Evolutionary conservation across 2,113 vertebrate genomes (phyloP).

Genomic region (Tachysurus vachellii): DNA sequence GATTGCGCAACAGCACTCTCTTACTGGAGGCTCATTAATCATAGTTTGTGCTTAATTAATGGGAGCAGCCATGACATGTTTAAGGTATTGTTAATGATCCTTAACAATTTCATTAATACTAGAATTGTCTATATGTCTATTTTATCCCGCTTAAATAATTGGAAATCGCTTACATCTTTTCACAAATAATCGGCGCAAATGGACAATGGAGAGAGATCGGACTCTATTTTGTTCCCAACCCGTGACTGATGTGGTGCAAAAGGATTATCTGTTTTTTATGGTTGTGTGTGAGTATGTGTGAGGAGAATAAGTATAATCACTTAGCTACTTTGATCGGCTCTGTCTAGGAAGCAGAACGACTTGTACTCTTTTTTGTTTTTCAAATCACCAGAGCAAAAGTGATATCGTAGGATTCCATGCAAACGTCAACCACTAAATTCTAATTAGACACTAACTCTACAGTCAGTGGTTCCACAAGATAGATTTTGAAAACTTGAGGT

Average conservation of each 20-base stretch:
- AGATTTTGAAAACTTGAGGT: background rate
- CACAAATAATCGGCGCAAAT: background rate
- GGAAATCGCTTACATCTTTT: background rate
- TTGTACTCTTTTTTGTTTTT: background rate
- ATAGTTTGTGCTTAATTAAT: constrained; percentile 37
- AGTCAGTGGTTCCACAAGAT: background rate
- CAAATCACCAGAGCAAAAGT: background rate
- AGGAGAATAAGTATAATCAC: background rate
- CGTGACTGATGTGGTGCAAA: background rate
- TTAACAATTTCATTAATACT: background rate
- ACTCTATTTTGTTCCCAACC: background rate
- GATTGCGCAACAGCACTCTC: constrained; percentile 12
- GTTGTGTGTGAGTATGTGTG: background rate
- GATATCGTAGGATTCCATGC: background rate
- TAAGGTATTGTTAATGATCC: background rate
- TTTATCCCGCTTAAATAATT: background rate
- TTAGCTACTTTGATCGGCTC: constrained; percentile 38
- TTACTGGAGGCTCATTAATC: constrained; percentile 23
- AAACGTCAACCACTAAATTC: background rate
- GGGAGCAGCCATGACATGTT: constrained; percentile 1
- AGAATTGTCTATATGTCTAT: background rate
- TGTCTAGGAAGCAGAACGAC: constrained; percentile 38
- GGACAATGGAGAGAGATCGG: background rate
- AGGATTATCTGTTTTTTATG: background rate
- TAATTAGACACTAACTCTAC: background rate